Percentiles rank a stretch among this genome's conserved stretches.
Conservation (phyloP, 2,113 vertebrate genomes). For the Myotis yumanensis region DNA sequence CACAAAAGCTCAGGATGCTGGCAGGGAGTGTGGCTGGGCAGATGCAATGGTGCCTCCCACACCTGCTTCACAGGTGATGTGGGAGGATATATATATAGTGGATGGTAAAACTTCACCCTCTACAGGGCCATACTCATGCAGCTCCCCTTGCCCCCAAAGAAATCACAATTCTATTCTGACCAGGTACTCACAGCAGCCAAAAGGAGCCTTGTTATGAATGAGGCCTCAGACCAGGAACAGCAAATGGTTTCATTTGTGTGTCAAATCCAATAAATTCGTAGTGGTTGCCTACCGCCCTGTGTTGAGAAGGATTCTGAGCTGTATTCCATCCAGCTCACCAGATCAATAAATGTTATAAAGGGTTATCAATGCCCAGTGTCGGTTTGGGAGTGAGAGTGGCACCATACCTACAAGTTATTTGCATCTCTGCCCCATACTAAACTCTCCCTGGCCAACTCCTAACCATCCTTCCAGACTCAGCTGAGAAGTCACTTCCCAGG, state of each 20-base stretch:
- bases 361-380: not conserved
- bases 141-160: not conserved
- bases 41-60: not conserved
- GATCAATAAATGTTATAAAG: not conserved
- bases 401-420: not conserved
- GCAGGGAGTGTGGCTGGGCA: not conserved
- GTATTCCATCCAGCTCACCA: not conserved
- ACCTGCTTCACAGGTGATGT: not conserved
- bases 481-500: not conserved
- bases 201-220: not conserved
- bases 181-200: not conserved
- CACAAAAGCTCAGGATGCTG: not conserved
- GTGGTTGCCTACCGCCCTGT: not conserved
- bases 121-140: not conserved
- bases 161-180: not conserved
- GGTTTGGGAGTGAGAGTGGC: not conserved
- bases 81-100: fast-evolving
- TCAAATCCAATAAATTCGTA: not conserved
- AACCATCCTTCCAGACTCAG: not conserved
- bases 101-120: not conserved
- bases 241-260: not conserved
- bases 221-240: not conserved
- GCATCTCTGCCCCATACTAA: not conserved
- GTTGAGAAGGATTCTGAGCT: not conserved
- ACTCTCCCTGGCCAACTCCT: not conserved